These are phyloP conservation scores for Virgularia gustaviana DNA, from an alignment of 92 coral and sea anemone species.

Conservation along the genomic window DNA sequence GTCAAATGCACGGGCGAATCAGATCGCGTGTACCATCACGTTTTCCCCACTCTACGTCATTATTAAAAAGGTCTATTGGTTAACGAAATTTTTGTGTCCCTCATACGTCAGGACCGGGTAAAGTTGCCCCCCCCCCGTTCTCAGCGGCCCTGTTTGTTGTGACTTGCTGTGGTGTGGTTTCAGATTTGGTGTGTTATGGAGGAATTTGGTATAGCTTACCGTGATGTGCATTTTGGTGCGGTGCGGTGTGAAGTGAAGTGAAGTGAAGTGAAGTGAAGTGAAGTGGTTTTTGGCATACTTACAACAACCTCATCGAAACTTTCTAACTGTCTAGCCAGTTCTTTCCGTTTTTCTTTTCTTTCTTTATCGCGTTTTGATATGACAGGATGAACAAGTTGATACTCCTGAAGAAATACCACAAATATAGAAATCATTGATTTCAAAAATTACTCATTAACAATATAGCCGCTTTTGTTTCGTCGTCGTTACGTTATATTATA, in stretches of 20 bases:
- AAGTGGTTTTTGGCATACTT: neutral
- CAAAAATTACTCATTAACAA: too few species aligned
- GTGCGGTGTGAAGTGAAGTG: neutral
- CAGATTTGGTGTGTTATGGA: too few species aligned
- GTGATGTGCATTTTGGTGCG: neutral
- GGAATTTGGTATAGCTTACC: neutral
- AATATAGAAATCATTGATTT: neutral
- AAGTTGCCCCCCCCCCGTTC: too few species aligned
- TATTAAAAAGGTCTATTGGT: too few species aligned
- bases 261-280: neutral
- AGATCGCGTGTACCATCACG: too few species aligned
- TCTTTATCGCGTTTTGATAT: constrained; percentile 79
- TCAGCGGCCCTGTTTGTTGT: too few species aligned
- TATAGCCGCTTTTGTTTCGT: too few species aligned
- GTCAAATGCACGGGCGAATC: too few species aligned
- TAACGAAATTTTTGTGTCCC: too few species aligned
- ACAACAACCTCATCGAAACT: constrained; percentile 86
- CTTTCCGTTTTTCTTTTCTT: constrained; percentile 56
- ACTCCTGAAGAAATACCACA: constrained; percentile 60
- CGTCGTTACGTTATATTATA: too few species aligned
- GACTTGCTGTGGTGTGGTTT: too few species aligned
- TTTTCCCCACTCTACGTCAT: neutral
- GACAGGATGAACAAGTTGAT: constrained; percentile 77
- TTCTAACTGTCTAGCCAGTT: constrained; percentile 57
- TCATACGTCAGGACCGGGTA: too few species aligned